Conservation (phyloP, 2,113 vertebrate genomes). For the Sinosuthora webbiana region DNA sequence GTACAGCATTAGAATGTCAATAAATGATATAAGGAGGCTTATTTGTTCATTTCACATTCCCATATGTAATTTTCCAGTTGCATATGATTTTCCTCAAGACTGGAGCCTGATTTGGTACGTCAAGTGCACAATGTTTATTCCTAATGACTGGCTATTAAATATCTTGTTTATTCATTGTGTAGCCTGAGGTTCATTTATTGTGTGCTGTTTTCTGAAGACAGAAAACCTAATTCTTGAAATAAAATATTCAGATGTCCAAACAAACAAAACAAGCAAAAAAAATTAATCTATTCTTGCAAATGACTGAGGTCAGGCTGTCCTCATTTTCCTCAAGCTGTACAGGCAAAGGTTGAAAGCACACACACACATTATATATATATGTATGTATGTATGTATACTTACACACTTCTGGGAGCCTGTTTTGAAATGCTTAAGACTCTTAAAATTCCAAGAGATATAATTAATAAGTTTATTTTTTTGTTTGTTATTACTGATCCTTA, state of each 20-base stretch:
- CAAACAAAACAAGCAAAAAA: background rate
- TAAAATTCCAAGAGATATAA: background rate
- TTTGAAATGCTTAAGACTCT: background rate
- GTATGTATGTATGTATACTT: fast-evolving
- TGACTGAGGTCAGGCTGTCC: background rate
- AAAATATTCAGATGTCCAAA: background rate
- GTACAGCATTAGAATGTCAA: background rate
- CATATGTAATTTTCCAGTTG: background rate
- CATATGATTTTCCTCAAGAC: background rate
- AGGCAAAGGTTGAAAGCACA: background rate
- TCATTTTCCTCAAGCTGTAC: background rate
- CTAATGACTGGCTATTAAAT: slow-evolving; percentile 37
- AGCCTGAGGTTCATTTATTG: slow-evolving; percentile 18
- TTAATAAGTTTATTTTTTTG: background rate
- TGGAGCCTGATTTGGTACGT: background rate
- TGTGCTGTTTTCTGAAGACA: background rate
- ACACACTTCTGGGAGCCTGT: background rate
- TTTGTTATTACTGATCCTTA: background rate
- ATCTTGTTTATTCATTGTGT: slow-evolving; percentile 27
- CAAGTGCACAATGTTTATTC: background rate
- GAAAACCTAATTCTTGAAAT: background rate
- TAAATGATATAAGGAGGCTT: background rate
- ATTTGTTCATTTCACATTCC: background rate
- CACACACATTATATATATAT: fast-evolving
- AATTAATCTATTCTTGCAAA: background rate